Base-by-base conservation (phyloP, 2,797 vertebrate species). In the Esox masquinongy region DNA sequence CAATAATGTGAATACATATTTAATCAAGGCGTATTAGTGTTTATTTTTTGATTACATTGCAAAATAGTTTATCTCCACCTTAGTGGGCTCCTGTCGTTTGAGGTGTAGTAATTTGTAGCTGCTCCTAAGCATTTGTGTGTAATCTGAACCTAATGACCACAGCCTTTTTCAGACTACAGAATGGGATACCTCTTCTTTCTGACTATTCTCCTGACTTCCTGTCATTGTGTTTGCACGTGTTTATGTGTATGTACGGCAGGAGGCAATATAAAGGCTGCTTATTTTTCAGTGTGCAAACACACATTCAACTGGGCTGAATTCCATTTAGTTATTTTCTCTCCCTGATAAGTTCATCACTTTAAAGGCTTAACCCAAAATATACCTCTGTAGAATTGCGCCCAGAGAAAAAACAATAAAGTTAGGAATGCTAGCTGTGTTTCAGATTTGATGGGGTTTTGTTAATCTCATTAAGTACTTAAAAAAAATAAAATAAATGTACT, bases 121-220 rank as follows among this genome's bases (percentile, higher is more conserved):
- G 51, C n/a, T 56, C 19, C 51, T 56, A n/a, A n/a, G 17, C 51
- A 56, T 19, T n/a, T 51, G 50, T 17, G 50, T 53, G 50, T 24
- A 63, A 9, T 4, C 36, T 39, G 24, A 49, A 70, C 43, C 72
- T 16, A 64, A 31, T 66, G 76, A 74, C 71, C 53, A 53, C 16
- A 19, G 66, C 19, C 26, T 59, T 75, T 77, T 47, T 77, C 68
- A 61, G 67, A 68, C 19, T 71, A 7, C 50, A 66, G 1, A 26
- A 26, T 12, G 59, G 22, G 59, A 63, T 14, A 29, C 59, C 59
- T 29, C 8, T 70, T 49, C 64, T 4, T 70, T 49, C 64, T 4
- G 0, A 77, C 66, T 19, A 70, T 85, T 73, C 68, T 81, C 71
- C 63, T 61, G 36, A 61, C 78, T 78, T 87, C 74, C 63, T 80